phyloP scores from a whole-genome alignment of 2,113 vertebrate genomes.

The Catharus fuscescens region DNA sequence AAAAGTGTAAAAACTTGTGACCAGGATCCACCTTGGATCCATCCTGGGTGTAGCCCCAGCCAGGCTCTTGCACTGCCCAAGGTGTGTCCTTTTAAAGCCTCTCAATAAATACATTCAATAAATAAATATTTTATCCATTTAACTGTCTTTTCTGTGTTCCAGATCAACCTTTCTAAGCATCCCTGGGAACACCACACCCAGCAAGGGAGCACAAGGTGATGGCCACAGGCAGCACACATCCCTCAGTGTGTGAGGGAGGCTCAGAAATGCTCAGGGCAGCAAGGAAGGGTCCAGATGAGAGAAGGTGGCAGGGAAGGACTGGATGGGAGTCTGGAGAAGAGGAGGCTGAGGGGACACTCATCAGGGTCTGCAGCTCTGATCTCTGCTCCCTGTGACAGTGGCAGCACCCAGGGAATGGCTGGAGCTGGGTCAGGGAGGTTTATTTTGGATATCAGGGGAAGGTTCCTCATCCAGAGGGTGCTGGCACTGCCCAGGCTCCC shows the following conservation, averaged over 20 bases:
- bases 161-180: too few relatives aligned
- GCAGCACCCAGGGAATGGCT: fast-evolving
- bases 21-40: too few relatives aligned
- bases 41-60: too few relatives aligned
- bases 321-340: not conserved
- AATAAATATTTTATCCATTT: too few relatives aligned
- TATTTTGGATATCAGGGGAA: fast-evolving
- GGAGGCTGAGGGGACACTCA: not conserved
- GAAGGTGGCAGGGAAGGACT: too few relatives aligned
- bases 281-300: too few relatives aligned
- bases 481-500: not conserved
- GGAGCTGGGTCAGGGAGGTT: not conserved
- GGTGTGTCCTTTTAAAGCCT: too few relatives aligned
- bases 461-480: not conserved
- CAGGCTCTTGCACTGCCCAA: too few relatives aligned
- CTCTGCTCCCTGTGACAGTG: not conserved
- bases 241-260: not conserved
- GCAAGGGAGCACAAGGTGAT: not conserved
- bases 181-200: not conserved
- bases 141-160: too few relatives aligned
- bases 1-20: too few relatives aligned
- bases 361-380: fast-evolving
- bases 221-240: not conserved
- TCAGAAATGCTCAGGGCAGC: too few relatives aligned
- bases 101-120: too few relatives aligned